Evolutionary conservation across 2,888 invertebrate genomes (phyloP), one percentile per base, ranked within the genome.

Genomic region (Dynastes tityus): DNA sequence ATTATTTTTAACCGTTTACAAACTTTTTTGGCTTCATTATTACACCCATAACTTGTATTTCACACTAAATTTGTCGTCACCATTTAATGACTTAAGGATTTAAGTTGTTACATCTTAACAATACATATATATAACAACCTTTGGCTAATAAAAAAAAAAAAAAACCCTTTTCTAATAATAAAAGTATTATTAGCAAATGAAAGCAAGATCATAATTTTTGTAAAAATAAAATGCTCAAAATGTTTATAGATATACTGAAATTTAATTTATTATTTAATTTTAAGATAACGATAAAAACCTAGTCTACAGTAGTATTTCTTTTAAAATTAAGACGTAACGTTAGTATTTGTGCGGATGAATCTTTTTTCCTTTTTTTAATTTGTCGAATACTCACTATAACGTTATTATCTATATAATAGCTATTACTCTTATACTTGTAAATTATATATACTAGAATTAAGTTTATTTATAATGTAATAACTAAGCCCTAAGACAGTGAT

Each of bases 231-330:
- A 61, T 45, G 73, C 73, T 73, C 73, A 73, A 73, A 71, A 73
- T 73, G 73, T 73, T 73, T 45, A 40, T 73, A 71, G 71, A 58
- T 71, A 71, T 58, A 58, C 58, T 40, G 58, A 70, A 71, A 73
- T 73, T 22, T 71, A 71, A 73, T 73, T 73, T 73, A 73, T 73
- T 73, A 73, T 22, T 37, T 73, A 71, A 71, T 55, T 71, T 71
- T 71, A 71, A 53, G 13, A 40, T 40, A 55, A 68, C n/a, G 49
- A 27, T 68, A 71, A 71, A 71, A 71, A 73, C 22, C 73, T 73
- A 73, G 73, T 73, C 73, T 73, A 45, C 53, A 53, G 55, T 73
- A 73, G 58, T 73, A 73, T 40, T 73, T 73, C 45, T 61, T 40
- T 61, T 61, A 58, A 45, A 49, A 9, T 16, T 45, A 73, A 61